Percentiles rank a stretch among this genome's conserved stretches.
phyloP scores from a whole-genome alignment of 2,113 vertebrate genomes.

The Rhabdomys dilectus region DNA sequence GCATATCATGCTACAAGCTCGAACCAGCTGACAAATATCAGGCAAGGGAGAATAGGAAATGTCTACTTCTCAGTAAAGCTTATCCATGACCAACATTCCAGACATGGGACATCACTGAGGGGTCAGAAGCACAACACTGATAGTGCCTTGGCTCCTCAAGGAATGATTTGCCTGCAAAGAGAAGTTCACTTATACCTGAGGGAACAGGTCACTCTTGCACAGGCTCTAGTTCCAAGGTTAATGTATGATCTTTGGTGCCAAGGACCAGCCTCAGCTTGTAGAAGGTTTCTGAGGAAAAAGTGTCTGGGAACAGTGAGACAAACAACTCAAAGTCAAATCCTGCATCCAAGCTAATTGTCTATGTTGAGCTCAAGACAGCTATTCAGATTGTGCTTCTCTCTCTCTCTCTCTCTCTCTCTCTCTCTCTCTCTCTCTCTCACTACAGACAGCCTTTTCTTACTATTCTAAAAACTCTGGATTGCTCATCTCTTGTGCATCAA shows the following conservation, averaged over 20 bases:
- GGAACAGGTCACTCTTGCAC: not conserved
- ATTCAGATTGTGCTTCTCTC: no score
- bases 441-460: no score
- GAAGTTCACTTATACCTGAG: not conserved
- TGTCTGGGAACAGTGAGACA: no score
- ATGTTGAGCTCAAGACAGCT: no score
- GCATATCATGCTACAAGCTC: not conserved
- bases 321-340: no score
- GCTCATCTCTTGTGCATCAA: no score
- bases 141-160: not conserved
- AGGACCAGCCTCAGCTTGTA: no score
- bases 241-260: not conserved
- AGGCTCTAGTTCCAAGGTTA: constrained; percentile 12
- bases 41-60: not conserved
- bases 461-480: no score
- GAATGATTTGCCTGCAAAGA: not conserved
- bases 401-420: no score
- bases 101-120: not conserved
- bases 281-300: no score
- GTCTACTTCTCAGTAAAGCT: not conserved
- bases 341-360: no score
- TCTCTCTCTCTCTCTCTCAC: no score
- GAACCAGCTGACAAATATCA: not conserved
- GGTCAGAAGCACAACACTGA: not conserved
- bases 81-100: not conserved